These are phyloP conservation scores for Diorhabda elongata DNA, from an alignment of 1,140 invertebrate species.

Conservation along the genomic window DNA sequence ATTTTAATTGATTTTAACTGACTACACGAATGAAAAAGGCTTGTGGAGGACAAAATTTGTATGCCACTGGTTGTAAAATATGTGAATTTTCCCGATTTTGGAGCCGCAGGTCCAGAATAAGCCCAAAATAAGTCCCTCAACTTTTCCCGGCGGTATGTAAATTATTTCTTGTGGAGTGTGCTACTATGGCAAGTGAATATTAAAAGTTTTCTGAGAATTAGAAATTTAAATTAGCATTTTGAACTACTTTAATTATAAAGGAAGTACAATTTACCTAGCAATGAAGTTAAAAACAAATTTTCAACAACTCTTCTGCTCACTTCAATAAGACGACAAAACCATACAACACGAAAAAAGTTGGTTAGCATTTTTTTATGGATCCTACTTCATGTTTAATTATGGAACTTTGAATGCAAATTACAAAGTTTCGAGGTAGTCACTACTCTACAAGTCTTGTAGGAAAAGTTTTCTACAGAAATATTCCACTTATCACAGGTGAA, in stretches of 20 bases:
- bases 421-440: too few relatives aligned
- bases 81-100: neutral
- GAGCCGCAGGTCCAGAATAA: neutral
- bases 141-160: neutral
- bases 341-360: too few relatives aligned
- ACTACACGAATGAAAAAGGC: too few relatives aligned
- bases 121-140: neutral
- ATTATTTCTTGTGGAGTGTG: neutral
- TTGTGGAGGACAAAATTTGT: too few relatives aligned
- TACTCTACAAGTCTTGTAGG: too few relatives aligned
- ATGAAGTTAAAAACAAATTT: conserved; percentile 3
- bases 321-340: neutral
- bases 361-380: too few relatives aligned
- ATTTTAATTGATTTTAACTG: too few relatives aligned
- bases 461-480: too few relatives aligned
- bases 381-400: too few relatives aligned
- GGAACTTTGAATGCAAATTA: too few relatives aligned
- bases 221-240: neutral
- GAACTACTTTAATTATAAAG: neutral
- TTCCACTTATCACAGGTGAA: too few relatives aligned
- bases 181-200: conserved; percentile 2
- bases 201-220: neutral
- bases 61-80: neutral
- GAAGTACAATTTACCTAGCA: neutral
- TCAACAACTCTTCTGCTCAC: neutral